Base-by-base conservation (phyloP, 2,113 vertebrate species). In the Cygnus buccinator region DNA sequence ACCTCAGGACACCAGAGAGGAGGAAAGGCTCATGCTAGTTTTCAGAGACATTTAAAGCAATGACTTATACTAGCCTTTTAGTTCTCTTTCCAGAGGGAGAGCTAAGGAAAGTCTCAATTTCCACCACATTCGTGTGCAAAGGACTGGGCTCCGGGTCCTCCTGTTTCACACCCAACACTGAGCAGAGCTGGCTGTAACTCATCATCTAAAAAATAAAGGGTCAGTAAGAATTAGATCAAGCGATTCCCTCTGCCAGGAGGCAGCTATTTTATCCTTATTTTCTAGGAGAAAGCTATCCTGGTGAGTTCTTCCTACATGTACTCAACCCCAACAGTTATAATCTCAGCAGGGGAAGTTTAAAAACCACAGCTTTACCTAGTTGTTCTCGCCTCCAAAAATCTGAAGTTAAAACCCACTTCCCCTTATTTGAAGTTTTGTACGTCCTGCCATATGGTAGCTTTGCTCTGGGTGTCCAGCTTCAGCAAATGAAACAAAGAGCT, bases 31-130 rank as follows among this genome's bases (percentile, higher is more conserved):
- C 9, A 1, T 1, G 23, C 35, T 71, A 8, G 31, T 41, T 46
- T 55, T 62, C 31, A 55, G 39, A 46, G 37, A 37, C 54, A 39
- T 54, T 29, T n/a, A n/a, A 35, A 74, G 68, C 10, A 10, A 23
- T 2, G 8, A 65, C 19, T 50, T 54, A n/a, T 16, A 91, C 68
- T 88, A 5, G 15, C 99, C 99, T 98, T 94, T 99, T 99, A 44
- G 97, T 97, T 97, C 97, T 99, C 73, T 98, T 98, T 81, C 98
- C 98, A 11, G 98, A 98, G 13, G 99, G 99, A 68, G 99, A 99
- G 65, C 98, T 99, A 58, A 99, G 98, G 93, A 99, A 99, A 77
- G 98, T 93, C 59, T 99, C 98, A 62, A 99, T 97, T 73, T 99
- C 99, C 15, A 97, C 97, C 1, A 96, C 19, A 0, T 93, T 98